A percentile compares a stretch with the other conserved stretches of the same genome.
Evolutionary conservation across 2,113 vertebrate species (phyloP).

Genomic region (Heloderma charlesbogerti): DNA sequence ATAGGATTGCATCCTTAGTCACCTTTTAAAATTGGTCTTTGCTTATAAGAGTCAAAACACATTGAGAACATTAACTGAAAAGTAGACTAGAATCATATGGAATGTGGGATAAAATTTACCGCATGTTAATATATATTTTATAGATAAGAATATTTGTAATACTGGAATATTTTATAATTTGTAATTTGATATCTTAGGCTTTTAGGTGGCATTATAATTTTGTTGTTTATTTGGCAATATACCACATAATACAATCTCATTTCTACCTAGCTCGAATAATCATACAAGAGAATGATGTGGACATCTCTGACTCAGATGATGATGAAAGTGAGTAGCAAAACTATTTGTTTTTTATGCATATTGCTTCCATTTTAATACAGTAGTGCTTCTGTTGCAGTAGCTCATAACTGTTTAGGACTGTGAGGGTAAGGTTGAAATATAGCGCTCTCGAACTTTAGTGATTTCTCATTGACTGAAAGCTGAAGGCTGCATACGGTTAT

Average conservation of each 20-base stretch:
- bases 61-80: neutral
- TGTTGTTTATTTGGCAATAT: neutral
- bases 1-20: no score
- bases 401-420: neutral
- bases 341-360: neutral
- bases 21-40: neutral
- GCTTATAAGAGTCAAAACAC: neutral
- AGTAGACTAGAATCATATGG: neutral
- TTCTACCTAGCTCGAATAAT: constrained; percentile 83
- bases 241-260: neutral
- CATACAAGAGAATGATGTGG: constrained; percentile 87
- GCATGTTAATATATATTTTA: neutral
- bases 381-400: neutral
- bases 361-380: constrained; percentile 10
- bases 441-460: neutral
- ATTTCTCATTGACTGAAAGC: neutral
- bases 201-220: neutral
- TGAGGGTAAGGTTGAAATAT: neutral
- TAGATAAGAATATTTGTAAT: neutral
- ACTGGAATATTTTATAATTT: neutral
- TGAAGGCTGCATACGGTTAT: neutral
- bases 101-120: neutral
- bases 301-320: constrained; percentile 95
- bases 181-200: neutral
- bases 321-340: constrained; percentile 87